Evolutionary conservation across 2,888 invertebrate genomes (phyloP).

Genomic region (Glaucopsyche alexis): DNA sequence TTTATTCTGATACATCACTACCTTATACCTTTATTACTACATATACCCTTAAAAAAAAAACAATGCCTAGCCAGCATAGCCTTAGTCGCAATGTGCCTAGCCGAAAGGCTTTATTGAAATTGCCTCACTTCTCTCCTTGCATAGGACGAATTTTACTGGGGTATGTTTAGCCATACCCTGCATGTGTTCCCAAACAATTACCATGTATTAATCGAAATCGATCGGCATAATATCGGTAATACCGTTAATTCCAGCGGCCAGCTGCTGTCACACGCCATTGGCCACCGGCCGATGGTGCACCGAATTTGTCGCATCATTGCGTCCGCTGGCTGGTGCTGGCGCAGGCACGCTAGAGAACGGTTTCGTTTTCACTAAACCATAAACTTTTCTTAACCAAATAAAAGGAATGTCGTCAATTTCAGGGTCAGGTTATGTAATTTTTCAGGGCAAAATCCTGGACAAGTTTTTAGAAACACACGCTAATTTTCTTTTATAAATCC

Average conservation of each 20-base stretch:
- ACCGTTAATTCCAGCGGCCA: slow-evolving; percentile 10
- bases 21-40: too few relatives aligned
- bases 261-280: slow-evolving; percentile 27
- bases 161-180: not conserved
- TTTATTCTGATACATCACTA: not conserved
- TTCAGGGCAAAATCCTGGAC: too few relatives aligned
- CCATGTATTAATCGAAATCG: slow-evolving; percentile 7
- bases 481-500: too few relatives aligned
- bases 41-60: too few relatives aligned
- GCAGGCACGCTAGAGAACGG: not conserved
- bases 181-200: slow-evolving; percentile 16
- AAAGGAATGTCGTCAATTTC: not conserved
- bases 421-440: not conserved
- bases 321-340: slow-evolving; percentile 21
- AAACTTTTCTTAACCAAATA: not conserved
- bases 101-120: too few relatives aligned
- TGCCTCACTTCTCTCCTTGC: too few relatives aligned
- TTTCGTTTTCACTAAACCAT: not conserved
- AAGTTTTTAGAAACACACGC: too few relatives aligned
- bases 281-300: slow-evolving; percentile 21
- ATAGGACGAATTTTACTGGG: too few relatives aligned
- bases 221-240: not conserved
- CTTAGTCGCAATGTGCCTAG: too few relatives aligned
- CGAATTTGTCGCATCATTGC: slow-evolving; percentile 24
- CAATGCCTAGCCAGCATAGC: too few relatives aligned